phyloP scores from a whole-genome alignment of 2,797 vertebrate species.

The Gymnodraco acuticeps region DNA sequence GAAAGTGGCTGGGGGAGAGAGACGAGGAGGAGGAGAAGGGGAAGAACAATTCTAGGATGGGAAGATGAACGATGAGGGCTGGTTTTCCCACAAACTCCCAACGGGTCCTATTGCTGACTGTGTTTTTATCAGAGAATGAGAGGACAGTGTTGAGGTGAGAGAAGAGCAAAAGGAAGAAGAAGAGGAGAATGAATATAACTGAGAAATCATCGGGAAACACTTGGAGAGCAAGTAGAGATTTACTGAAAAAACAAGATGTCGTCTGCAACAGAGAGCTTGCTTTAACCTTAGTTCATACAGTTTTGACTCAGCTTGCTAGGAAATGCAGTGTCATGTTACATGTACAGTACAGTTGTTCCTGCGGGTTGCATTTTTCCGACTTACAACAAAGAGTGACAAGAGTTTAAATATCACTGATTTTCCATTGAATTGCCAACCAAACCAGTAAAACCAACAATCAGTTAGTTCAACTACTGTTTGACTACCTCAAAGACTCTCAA shows the following conservation, averaged over 20 bases:
- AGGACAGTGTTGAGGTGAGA: slow-evolving; percentile 67
- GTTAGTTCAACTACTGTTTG: too few relatives aligned
- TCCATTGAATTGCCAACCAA: background rate
- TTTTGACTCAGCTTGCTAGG: slow-evolving; percentile 1
- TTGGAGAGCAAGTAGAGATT: background rate
- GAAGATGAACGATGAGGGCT: slow-evolving; percentile 84
- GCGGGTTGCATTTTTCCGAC: background rate
- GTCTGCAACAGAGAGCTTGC: background rate
- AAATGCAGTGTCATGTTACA: slow-evolving; percentile 13
- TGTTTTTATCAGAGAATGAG: slow-evolving; percentile 75
- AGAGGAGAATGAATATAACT: slow-evolving; percentile 32
- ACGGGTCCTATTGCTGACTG: slow-evolving; percentile 81
- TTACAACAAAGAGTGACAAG: background rate
- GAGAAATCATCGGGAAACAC: slow-evolving; percentile 8
- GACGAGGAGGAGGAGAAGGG: slow-evolving; percentile 28
- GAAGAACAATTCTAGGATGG: slow-evolving; percentile 54
- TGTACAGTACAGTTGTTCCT: background rate
- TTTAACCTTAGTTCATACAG: background rate
- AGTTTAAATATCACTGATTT: background rate
- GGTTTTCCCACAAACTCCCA: slow-evolving; percentile 81
- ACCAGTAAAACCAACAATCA: background rate
- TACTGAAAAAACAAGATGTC: slow-evolving; percentile 21
- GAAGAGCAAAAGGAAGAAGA: slow-evolving; percentile 21
- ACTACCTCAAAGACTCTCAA: background rate
- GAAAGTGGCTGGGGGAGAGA: slow-evolving; percentile 67